Base-by-base conservation (phyloP, 2,888 invertebrate genomes). In the Sarcophaga carnaria region DNA sequence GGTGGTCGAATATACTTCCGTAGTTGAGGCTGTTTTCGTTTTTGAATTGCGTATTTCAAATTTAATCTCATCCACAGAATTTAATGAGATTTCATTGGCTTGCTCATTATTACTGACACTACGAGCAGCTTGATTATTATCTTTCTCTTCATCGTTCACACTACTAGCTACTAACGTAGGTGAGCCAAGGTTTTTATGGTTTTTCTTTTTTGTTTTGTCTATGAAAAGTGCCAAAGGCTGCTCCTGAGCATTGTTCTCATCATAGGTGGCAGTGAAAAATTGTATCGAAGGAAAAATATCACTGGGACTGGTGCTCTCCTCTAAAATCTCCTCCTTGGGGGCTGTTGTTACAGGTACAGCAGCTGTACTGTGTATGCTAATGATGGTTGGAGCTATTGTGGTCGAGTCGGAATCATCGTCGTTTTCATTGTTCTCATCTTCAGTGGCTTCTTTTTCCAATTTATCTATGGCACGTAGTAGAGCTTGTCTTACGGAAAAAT, bases 381-480 rank as follows among this genome's bases (percentile, higher is more conserved):
- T 79, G 11, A 63, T 49, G n/a, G 75, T 47, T 3, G 82, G 74
- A 25, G 12, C 3, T 62, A 80, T 76, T 67, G 77, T 71, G 6
- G 80, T 47, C 12, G 66, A 11, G 6, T 76, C 67, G 87, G 0
- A 83, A 1, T 81, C 20, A 47, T 69, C 84, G 0, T 81, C 82
- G 0, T 88, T 89, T 25, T 94, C 94, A 22, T 93, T 91, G 6
- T 89, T 89, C 1, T 88, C 89, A 10, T 88, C 86, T 14, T 83
- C 87, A 11, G 81, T 88, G 72, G 94, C 95, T 88, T 95, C 95
- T 88, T 95, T 95, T 93, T 97, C 97, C 72, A 97, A 93, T 90
- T 97, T 96, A 75, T 95, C 96, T 5, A 97, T 94, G 14, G 97
- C 97, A 93, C 96, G 96, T 6, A 97, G 93, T 64, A 97, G 93